Conservation (phyloP, 2,113 vertebrate genomes). For the Sarotherodon lohbergeri region DNA sequence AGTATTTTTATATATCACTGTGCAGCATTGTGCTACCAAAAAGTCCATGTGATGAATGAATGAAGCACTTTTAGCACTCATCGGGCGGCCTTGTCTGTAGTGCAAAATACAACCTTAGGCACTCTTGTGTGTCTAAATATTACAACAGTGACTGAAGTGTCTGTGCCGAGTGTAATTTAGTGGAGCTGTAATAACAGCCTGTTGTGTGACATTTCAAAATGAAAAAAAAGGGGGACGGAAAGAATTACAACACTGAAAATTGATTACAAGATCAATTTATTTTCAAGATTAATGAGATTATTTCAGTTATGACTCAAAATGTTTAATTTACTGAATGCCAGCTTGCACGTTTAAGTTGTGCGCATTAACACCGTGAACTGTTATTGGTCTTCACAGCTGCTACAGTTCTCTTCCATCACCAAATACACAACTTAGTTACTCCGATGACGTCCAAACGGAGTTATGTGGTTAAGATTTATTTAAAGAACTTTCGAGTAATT, state of each 20-base stretch:
- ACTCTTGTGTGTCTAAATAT: background rate
- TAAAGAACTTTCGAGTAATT: background rate
- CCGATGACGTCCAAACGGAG: background rate
- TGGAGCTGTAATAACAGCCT: background rate
- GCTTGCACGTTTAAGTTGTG: background rate
- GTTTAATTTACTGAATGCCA: background rate
- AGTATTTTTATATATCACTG: background rate
- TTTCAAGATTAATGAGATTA: background rate
- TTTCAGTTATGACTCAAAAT: background rate
- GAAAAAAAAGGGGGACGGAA: fast-evolving
- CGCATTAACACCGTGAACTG: background rate
- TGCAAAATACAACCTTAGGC: background rate
- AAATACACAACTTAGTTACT: background rate
- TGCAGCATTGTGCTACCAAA: background rate
- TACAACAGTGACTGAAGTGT: background rate
- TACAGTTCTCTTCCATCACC: background rate
- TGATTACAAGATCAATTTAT: background rate
- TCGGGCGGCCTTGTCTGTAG: background rate
- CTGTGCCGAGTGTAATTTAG: background rate
- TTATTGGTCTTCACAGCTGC: background rate
- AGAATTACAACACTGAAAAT: background rate
- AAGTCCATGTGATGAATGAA: background rate
- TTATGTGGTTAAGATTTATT: background rate
- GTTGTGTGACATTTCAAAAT: background rate
- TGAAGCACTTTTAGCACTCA: background rate